Evolutionary conservation across 2,888 invertebrate species (phyloP), one percentile per base, ranked within the genome.

Genomic region (Andrena hattorfiana): DNA sequence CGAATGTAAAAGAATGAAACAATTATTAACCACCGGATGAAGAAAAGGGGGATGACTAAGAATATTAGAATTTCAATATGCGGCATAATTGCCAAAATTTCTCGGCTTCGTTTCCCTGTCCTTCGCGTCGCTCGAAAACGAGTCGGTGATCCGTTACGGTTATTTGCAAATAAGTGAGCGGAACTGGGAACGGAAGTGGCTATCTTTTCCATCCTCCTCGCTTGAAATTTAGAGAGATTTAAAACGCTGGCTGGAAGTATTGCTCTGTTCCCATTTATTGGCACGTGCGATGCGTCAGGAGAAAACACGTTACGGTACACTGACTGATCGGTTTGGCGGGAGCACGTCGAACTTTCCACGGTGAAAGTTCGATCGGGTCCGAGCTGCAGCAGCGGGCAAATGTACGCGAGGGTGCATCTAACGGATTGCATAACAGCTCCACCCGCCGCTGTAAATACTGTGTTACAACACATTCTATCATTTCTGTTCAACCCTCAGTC

Each of bases 291-390:
- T 87, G 87, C 87, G 87, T 87, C 87, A 87, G 85, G 85, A 81
- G 85, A 85, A 87, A 87, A 87, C 87, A 85, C 87, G 87, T 87
- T 87, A 87, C 87, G 85, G 87, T 85, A 87, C 83, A 80, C 85
- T 83, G 82, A 77, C 86, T 84, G 87, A 87, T 87, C 87, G 85
- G 86, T 87, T 87, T 85, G 83, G 83, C 87, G 86, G 87, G 85
- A 83, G 83, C 85, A 85, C 87, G 85, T 86, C 86, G 86, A 87
- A 83, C 80, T 85, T 80, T 85, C 83, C 83, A 85, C 87, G 80
- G 80, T 80, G 80, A 82, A 77, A 79, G 86, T 77, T 84, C 78
- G 81, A 68, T 78, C 86, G 71, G 64, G 63, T 48, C 62, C 74
- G 60, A 69, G 77, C 71, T 69, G 59, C 77, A 70, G 26, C 76